Conservation (phyloP, 2,797 vertebrate genomes). For the Danionella dracula region DNA sequence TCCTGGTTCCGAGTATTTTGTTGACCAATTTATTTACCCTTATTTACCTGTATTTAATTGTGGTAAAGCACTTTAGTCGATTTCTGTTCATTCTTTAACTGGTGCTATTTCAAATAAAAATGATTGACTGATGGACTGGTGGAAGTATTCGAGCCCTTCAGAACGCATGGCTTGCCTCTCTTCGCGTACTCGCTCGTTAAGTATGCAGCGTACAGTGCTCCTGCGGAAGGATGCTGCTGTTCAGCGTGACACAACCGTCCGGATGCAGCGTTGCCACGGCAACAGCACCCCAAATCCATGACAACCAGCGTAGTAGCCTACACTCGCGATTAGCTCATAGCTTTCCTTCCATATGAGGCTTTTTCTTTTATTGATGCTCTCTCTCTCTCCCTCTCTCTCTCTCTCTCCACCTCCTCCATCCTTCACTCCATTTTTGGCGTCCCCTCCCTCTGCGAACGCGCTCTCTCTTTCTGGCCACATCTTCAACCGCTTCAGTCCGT, state of each 20-base stretch:
- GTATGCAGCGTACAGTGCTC: neutral
- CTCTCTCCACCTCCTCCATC: neutral
- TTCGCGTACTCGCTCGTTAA: neutral
- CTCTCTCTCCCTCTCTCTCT: slow-evolving; percentile 3
- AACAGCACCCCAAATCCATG: slow-evolving; percentile 71
- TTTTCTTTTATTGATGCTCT: neutral
- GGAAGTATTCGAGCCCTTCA: no score
- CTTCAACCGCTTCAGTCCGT: slow-evolving; percentile 11
- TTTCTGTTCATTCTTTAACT: no score
- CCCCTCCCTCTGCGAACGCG: slow-evolving; percentile 3
- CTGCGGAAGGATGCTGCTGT: neutral
- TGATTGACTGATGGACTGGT: no score
- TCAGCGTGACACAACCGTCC: no score
- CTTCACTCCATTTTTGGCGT: neutral
- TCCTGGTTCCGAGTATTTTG: no score
- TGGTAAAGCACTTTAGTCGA: no score
- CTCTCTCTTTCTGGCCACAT: neutral
- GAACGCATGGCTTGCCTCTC: neutral
- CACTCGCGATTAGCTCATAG: no score
- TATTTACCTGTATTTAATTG: no score
- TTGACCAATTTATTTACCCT: no score
- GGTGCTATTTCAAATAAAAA: no score
- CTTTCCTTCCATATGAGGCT: neutral
- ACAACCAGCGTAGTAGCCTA: slow-evolving; percentile 54
- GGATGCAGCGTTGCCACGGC: slow-evolving; percentile 70